Evolutionary conservation across 2,113 vertebrate genomes (phyloP).

Genomic region (Galbula dea): DNA sequence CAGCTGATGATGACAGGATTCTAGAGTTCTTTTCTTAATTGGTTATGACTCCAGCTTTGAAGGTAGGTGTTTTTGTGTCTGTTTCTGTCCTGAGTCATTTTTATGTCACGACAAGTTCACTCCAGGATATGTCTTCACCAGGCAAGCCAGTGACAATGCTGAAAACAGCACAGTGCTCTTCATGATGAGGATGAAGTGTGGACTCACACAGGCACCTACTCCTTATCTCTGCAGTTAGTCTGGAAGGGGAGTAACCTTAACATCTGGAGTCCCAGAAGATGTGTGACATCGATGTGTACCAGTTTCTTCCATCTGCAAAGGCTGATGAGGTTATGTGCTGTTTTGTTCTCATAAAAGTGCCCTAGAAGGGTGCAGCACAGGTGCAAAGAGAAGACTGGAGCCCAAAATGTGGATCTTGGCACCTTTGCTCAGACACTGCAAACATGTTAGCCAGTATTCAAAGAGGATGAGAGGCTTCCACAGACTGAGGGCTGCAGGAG

Average conservation of each 20-base stretch:
- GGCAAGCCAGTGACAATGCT: not conserved
- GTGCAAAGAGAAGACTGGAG: not conserved
- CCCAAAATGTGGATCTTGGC: not conserved
- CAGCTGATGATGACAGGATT: not conserved
- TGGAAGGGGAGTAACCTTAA: not conserved
- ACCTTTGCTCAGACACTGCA: not conserved
- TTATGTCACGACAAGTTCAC: not conserved
- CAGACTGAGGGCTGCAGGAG: not conserved
- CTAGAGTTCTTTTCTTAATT: not conserved
- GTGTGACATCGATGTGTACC: not conserved
- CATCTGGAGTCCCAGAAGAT: not conserved
- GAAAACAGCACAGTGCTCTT: not conserved
- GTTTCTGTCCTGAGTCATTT: slow-evolving; percentile 23
- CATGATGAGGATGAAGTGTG: not conserved
- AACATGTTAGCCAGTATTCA: not conserved
- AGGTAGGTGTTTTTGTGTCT: not conserved
- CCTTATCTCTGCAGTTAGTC: not conserved
- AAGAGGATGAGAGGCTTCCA: not conserved
- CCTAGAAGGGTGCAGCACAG: not conserved
- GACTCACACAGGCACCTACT: not conserved
- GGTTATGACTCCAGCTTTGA: not conserved
- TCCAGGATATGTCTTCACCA: not conserved
- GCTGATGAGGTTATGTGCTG: not conserved
- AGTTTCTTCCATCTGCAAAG: not conserved
- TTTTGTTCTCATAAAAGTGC: not conserved